phyloP scores from a whole-genome alignment of 2,797 vertebrate genomes.

The Thripadectes ignobilis region DNA sequence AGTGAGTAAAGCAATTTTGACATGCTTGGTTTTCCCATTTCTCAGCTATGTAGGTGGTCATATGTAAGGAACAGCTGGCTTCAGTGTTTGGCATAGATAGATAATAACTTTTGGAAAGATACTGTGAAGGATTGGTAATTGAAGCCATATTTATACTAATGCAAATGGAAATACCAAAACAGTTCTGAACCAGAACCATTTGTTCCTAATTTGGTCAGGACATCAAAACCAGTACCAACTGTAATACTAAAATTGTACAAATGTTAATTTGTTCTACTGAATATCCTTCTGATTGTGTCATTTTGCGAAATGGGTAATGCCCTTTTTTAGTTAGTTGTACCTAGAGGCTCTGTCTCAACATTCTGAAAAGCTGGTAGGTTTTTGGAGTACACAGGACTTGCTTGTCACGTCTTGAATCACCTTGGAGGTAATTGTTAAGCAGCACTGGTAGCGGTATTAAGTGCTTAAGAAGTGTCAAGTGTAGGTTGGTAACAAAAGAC shows the following conservation, averaged over 20 bases:
- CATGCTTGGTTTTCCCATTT: fast-evolving
- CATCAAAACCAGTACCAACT: background rate
- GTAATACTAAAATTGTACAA: background rate
- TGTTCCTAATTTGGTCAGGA: background rate
- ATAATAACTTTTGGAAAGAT: background rate
- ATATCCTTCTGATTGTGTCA: background rate
- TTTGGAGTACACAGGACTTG: background rate
- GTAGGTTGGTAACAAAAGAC: background rate
- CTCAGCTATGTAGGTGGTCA: background rate
- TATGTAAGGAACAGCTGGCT: background rate
- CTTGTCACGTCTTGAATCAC: background rate
- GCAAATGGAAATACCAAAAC: background rate
- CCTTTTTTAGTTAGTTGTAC: background rate
- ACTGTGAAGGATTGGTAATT: background rate
- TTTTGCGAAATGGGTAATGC: background rate
- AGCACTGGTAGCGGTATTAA: background rate
- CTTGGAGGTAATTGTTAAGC: background rate
- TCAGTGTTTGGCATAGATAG: background rate
- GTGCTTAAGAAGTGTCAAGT: background rate
- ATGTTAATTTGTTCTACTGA: background rate
- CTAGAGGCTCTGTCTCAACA: background rate
- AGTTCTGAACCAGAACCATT: background rate
- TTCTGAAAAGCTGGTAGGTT: background rate
- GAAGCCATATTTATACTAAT: background rate
- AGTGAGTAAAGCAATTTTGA: background rate